These are phyloP conservation scores for Oncorhynchus mykiss DNA, from an alignment of 2,113 vertebrate genomes.

Conservation along the genomic window DNA sequence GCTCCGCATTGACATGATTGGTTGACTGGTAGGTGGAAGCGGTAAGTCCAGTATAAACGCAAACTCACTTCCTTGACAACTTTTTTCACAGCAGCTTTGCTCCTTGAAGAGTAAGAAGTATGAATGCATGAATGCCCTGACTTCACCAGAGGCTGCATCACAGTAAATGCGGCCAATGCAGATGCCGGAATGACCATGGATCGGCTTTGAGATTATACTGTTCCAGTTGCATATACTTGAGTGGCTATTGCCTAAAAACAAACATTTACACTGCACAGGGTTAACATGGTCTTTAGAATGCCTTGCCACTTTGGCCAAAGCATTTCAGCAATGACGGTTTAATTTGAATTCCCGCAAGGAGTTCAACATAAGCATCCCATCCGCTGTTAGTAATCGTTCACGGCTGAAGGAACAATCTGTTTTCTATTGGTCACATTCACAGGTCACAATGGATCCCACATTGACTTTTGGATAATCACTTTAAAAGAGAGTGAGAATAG, in stretches of 20 bases:
- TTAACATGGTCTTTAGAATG: conserved; percentile 17
- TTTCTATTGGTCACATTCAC: conserved; percentile 68
- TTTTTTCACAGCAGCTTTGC: no score
- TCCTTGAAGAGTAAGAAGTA: no score
- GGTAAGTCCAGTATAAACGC: no score
- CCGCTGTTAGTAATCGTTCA: conserved; percentile 68
- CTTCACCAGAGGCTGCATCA: no score
- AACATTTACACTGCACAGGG: conserved; percentile 10
- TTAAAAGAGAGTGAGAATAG: not conserved
- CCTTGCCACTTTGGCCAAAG: not conserved
- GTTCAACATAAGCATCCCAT: conserved; percentile 59
- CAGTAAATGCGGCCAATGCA: no score
- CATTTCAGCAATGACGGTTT: not conserved
- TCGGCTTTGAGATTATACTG: not conserved
- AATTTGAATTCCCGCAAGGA: conserved; percentile 64
- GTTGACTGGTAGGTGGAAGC: no score
- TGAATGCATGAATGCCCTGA: no score
- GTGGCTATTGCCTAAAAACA: conserved; percentile 7
- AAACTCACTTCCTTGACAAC: no score
- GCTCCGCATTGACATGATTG: no score
- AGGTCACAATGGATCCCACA: conserved; percentile 45
- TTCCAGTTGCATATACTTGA: not conserved
- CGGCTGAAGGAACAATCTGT: conserved; percentile 58
- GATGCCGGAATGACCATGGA: no score
- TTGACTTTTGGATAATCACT: not conserved